Evolutionary conservation across 2,797 vertebrate genomes (phyloP).

Genomic region (Dallia pectoralis): DNA sequence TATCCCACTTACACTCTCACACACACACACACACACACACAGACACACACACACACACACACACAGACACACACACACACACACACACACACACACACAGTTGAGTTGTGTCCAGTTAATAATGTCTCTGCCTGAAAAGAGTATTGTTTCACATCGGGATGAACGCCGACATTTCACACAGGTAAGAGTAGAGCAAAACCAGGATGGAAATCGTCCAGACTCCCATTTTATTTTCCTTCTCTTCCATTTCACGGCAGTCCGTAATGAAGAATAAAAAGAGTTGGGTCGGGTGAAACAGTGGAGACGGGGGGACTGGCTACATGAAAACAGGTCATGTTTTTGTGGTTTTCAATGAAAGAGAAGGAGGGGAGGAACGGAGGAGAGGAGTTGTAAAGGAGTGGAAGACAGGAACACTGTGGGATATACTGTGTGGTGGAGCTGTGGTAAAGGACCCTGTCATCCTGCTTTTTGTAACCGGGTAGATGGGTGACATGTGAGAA

Average conservation of each 20-base stretch:
- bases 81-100: background rate
- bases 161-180: background rate
- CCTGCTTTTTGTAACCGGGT: background rate
- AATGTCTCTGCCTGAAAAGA: background rate
- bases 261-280: slow-evolving; percentile 5
- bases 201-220: slow-evolving; percentile 7
- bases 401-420: background rate
- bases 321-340: slow-evolving; percentile 1
- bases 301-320: background rate
- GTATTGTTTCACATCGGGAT: background rate
- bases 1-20: background rate
- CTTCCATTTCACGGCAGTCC: slow-evolving; percentile 12
- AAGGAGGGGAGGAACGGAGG: background rate
- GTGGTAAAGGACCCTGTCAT: background rate
- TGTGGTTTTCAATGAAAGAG: background rate
- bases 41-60: background rate
- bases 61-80: background rate
- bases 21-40: background rate
- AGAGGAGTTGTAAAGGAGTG: background rate
- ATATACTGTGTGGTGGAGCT: background rate
- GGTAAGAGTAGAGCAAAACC: slow-evolving; percentile 12
- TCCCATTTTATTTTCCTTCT: background rate
- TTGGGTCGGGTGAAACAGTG: slow-evolving; percentile 2
- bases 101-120: background rate
- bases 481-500: slow-evolving; percentile 11